These are phyloP conservation scores for Melanogrammus aeglefinus DNA, from an alignment of 2,797 vertebrate species.

Conservation along the genomic window DNA sequence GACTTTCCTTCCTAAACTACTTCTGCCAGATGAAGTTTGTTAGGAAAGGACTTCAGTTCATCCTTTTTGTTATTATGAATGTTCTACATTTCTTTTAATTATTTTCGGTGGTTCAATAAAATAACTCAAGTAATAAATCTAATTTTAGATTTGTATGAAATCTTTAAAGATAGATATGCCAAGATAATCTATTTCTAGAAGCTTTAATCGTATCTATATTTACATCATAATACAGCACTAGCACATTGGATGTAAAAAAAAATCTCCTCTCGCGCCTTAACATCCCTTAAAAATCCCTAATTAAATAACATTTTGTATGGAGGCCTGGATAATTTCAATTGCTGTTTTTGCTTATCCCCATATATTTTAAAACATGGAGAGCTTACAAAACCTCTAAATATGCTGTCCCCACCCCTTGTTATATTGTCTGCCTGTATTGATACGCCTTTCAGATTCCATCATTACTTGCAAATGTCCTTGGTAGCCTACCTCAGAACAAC, in stretches of 20 bases:
- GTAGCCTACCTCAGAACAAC: too few relatives aligned
- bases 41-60: not conserved
- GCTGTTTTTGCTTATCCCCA: not conserved
- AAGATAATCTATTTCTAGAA: not conserved
- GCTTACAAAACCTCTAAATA: not conserved
- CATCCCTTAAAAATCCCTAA: not conserved
- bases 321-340: not conserved
- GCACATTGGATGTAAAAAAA: not conserved
- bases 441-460: not conserved
- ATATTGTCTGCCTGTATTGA: not conserved
- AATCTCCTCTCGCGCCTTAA: not conserved
- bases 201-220: not conserved
- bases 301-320: not conserved
- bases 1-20: not conserved
- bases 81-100: not conserved
- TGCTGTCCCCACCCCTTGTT: not conserved
- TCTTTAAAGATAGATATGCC: not conserved
- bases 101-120: not conserved
- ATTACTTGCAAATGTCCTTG: not conserved
- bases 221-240: not conserved
- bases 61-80: not conserved
- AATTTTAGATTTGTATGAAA: not conserved
- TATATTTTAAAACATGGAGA: not conserved
- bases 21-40: not conserved
- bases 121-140: not conserved